Percentiles rank a stretch among this genome's conserved stretches.
phyloP scores from a whole-genome alignment of 2,888 invertebrate species.

The Noctua janthe region DNA sequence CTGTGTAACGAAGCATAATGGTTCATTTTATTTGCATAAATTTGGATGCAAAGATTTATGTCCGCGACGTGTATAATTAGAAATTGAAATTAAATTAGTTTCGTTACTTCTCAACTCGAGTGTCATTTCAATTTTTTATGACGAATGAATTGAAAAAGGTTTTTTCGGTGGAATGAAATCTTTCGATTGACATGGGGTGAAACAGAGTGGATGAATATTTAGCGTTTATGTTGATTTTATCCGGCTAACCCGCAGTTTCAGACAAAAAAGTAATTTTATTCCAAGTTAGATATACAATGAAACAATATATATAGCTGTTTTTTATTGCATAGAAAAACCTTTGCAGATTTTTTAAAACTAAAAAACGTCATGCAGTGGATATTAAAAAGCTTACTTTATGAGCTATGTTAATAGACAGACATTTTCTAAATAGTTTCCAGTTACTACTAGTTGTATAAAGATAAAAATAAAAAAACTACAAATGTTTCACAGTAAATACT shows the following conservation, averaged over 20 bases:
- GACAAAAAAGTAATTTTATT: not conserved
- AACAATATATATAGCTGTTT: not conserved
- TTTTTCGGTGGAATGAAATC: slow-evolving; percentile 38
- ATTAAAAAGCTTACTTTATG: not conserved
- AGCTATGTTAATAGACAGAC: not conserved
- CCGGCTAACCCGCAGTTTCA: not conserved
- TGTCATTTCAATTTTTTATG: slow-evolving; percentile 60
- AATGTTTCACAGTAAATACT: slow-evolving; percentile 19
- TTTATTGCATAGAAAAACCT: not conserved
- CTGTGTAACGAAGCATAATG: slow-evolving; percentile 87
- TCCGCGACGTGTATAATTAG: slow-evolving; percentile 79
- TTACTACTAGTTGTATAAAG: not conserved
- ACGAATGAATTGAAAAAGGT: slow-evolving; percentile 50
- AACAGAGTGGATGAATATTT: slow-evolving; percentile 54
- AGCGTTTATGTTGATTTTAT: slow-evolving; percentile 33
- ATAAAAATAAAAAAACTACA: slow-evolving; percentile 4
- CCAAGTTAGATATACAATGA: not conserved
- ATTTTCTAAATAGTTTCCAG: not conserved
- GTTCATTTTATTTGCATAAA: slow-evolving; percentile 88
- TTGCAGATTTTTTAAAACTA: not conserved
- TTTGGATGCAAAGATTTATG: slow-evolving; percentile 84
- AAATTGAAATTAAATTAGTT: slow-evolving; percentile 71
- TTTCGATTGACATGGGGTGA: slow-evolving; percentile 36
- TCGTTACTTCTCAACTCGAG: slow-evolving; percentile 63
- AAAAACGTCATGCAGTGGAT: not conserved